Base-by-base conservation (phyloP, 2,888 invertebrate genomes). In the Callyntrura sp. region DNA sequence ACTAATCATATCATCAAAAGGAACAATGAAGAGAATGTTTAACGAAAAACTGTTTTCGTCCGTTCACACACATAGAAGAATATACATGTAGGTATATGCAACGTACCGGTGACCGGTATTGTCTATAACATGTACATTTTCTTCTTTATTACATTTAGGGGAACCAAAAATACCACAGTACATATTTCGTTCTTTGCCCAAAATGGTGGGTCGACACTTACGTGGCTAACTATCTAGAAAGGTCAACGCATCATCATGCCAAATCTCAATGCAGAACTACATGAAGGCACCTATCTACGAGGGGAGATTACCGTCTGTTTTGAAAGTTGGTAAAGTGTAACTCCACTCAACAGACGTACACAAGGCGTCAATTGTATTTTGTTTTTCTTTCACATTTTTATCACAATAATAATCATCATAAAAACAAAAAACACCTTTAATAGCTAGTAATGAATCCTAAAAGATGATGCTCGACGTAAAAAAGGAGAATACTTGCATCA, bases 221-320 rank as follows among this genome's bases (percentile, higher is more conserved):
- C 60, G 81, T 81, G 57, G 87, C 60, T 81, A 70, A 70, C 17
- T 68, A 87, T 81, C 65, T 35, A 28, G 51, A 79, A 78, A 51
- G 86, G 86, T 86, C 86, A 86, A 79, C 86, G 55, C 62, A 78
- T 85, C 85, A 85, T 55, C 43, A 68, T 87, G 87, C 87, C 87
- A 87, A 87, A 84, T 81, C 70, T 86, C 23, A 23, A 86, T 86
- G 86, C 51, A 79, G 79, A 79, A 55, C 23, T 62, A 55, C 73
- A 76, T 48, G 65, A 85, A 65, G 85, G 51, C 76, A 78, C n/a
- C 35, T 57, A 57, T 6, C 35, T 35, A 35, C 35, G 2, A 35
- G 35, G 6, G 35, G 23, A 73, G 45, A 45, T 73, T 73, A 20
- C 70, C 45, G 70, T 11, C 17, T 43, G 68, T 43, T 76, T 51